Base-by-base conservation (phyloP, 1,140 invertebrate species). In the Drosophila pectinifera region DNA sequence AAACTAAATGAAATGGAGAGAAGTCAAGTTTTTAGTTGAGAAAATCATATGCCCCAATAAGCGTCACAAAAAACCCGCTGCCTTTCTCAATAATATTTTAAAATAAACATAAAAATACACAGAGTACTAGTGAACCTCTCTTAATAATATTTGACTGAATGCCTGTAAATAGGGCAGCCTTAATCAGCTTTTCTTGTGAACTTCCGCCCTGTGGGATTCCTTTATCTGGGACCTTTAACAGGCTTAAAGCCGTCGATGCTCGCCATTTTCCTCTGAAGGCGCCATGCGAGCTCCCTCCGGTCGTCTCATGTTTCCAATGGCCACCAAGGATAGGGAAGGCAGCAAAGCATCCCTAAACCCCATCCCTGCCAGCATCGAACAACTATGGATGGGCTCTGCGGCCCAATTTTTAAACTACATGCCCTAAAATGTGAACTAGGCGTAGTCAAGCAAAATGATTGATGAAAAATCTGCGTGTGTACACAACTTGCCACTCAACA, bases 401-500 rank as follows among this genome's bases (percentile, higher is more conserved):
- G 73, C 73, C 74, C 73, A 77, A 72, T 78, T 78, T 78, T 78
- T 78, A 78, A 78, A 78, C 64, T 77, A 77, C 74, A 70, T 55
- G 74, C 54, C 74, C 74, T 65, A 78, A 62, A 78, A 78, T 77
- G 64, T 61, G 76, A 79, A 62, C 79, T 61, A 61, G 81, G 58
- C 73, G 56, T 63, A 69, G 59, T 74, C 68, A 72, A 57, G 63
- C 62, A 51, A 86, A 89, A 89, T 88, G 83, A 88, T 89, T 88
- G 83, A 88, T 88, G 83, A 73, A 73, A 88, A 73, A 80, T 77
- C 77, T 67, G 73, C 74, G 74, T 83, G 76, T 82, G 68, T 86
- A 86, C 78, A 84, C 68, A 86, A 81, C 74, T 86, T 84, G 78
- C 67, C 81, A 86, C 68, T 78, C 82, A 84, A 63, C 56, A 78